These are phyloP conservation scores for Heteromormyrus szaboi DNA, from an alignment of 2,797 vertebrate species.

Conservation along the genomic window DNA sequence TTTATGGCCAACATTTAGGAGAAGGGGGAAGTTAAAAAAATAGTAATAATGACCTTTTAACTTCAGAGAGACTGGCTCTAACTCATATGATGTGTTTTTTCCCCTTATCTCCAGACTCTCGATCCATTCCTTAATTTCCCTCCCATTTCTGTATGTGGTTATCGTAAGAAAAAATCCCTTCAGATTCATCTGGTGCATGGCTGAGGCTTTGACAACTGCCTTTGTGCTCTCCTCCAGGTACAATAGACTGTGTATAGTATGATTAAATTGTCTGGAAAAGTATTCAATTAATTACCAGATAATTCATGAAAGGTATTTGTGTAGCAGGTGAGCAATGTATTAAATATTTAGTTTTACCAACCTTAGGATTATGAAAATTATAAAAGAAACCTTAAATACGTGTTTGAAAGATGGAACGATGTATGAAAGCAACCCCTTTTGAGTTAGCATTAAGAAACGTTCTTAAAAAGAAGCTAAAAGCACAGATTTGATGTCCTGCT, in stretches of 20 bases:
- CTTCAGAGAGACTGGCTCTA: neutral
- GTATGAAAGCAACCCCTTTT: neutral
- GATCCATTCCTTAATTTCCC: slow-evolving; percentile 76
- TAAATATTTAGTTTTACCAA: neutral
- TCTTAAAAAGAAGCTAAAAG: neutral
- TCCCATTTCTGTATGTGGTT: slow-evolving; percentile 85
- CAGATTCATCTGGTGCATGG: slow-evolving; percentile 86
- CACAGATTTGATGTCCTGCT: neutral
- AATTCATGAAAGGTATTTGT: neutral
- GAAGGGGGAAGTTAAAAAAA: neutral
- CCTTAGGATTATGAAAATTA: neutral
- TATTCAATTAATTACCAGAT: neutral
- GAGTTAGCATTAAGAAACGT: neutral
- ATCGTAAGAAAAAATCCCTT: slow-evolving; percentile 91
- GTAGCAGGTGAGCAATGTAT: neutral
- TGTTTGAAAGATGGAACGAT: neutral
- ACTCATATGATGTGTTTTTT: neutral
- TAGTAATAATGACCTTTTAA: neutral
- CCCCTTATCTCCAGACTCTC: slow-evolving; percentile 69
- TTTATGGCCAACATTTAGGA: neutral
- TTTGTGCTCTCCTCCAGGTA: slow-evolving; percentile 98
- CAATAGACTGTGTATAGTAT: neutral
- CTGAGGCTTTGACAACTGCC: slow-evolving; percentile 88
- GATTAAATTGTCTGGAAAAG: neutral
- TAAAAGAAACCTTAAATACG: neutral